Percentiles rank a stretch among this genome's conserved stretches.
Conservation (phyloP, 2,888 invertebrate species). For the Monoplex corrugatus region DNA sequence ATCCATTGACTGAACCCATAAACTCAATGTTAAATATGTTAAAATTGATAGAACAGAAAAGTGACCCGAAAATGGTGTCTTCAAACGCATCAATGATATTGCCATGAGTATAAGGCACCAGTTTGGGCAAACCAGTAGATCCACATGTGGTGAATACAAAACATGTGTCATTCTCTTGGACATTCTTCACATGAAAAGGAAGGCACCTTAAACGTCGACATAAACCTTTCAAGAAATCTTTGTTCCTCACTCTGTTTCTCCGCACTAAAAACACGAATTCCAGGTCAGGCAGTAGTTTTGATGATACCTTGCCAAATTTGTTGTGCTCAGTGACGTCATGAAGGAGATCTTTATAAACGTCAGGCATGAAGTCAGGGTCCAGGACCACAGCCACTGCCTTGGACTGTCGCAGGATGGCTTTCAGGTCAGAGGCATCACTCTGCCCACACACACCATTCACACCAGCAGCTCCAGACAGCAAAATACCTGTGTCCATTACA, state of each 20-base stretch:
- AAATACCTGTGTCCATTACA: not conserved
- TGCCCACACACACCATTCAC: slow-evolving; percentile 10
- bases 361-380: slow-evolving; percentile 11
- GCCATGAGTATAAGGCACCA: not conserved
- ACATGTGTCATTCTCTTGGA: not conserved
- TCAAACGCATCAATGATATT: not conserved
- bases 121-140: not conserved
- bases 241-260: not conserved
- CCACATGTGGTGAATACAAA: not conserved
- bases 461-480: slow-evolving; percentile 14
- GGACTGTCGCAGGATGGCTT: not conserved
- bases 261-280: not conserved
- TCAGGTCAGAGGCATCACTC: slow-evolving; percentile 29
- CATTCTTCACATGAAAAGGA: not conserved
- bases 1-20: not conserved
- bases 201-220: not conserved
- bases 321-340: not conserved
- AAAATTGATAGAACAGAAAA: not conserved
- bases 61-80: too few species aligned
- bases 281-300: not conserved
- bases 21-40: not conserved
- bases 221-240: not conserved
- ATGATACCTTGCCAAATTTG: not conserved
- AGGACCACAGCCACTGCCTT: not conserved
- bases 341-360: not conserved